phyloP scores from a whole-genome alignment of 1,140 invertebrate species.

The Bombus waltoni region DNA sequence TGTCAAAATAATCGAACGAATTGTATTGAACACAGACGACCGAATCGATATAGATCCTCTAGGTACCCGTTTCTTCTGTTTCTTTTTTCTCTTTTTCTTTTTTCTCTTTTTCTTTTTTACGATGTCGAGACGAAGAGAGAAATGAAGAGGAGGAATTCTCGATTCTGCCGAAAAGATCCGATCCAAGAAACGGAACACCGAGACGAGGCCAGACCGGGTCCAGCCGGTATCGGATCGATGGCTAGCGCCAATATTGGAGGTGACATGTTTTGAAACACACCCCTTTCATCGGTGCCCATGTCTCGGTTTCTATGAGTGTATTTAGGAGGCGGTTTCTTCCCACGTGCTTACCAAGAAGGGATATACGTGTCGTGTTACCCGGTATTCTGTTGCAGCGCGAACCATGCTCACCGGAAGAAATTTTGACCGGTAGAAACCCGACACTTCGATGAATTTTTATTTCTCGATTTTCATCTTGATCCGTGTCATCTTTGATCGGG shows the following conservation, averaged over 20 bases:
- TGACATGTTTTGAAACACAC: slow-evolving; percentile 83
- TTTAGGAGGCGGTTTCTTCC: slow-evolving; percentile 78
- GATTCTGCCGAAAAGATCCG: neutral
- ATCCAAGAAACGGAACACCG: slow-evolving; percentile 45
- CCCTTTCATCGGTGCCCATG: slow-evolving; percentile 75
- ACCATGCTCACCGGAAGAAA: slow-evolving; percentile 74
- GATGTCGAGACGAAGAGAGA: neutral
- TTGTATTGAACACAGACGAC: neutral
- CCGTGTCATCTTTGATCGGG: slow-evolving; percentile 39
- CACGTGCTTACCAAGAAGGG: slow-evolving; percentile 78
- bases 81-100: neutral
- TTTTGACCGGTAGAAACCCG: slow-evolving; percentile 79
- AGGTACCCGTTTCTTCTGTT: neutral
- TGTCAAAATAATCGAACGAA: neutral
- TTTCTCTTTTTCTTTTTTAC: neutral
- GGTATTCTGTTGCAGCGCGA: slow-evolving; percentile 65
- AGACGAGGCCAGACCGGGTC: neutral
- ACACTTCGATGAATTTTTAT: slow-evolving; percentile 59
- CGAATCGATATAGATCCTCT: neutral
- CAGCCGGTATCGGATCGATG: slow-evolving; percentile 75
- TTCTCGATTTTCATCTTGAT: slow-evolving; percentile 31
- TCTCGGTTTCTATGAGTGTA: slow-evolving; percentile 80
- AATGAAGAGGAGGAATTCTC: neutral
- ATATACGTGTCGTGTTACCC: slow-evolving; percentile 79
- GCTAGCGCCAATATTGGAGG: slow-evolving; percentile 78